phyloP scores from a whole-genome alignment of 2,888 invertebrate genomes.

The Agonopterix arenella region DNA sequence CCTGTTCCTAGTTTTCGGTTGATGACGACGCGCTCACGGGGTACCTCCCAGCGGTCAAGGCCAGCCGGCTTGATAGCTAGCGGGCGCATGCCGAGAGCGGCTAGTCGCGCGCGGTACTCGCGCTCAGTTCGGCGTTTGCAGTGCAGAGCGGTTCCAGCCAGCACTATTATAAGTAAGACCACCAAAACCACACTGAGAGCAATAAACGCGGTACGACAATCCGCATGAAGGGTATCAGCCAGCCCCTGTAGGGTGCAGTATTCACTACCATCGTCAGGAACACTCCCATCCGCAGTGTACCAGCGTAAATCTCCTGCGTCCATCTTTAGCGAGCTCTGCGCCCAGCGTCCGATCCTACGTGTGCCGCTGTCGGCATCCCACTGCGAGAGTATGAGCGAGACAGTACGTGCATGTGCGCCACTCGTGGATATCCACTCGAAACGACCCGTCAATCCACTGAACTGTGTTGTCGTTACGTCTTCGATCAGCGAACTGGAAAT shows the following conservation, averaged over 20 bases:
- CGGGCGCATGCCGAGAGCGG: slow-evolving; percentile 46
- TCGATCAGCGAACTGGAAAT: slow-evolving; percentile 32
- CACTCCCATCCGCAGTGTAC: slow-evolving; percentile 76
- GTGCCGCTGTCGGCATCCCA: slow-evolving; percentile 70
- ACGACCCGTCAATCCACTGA: slow-evolving; percentile 45
- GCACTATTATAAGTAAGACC: slow-evolving; percentile 30
- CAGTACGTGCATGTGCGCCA: slow-evolving; percentile 16
- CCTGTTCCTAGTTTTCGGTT: slow-evolving; percentile 92
- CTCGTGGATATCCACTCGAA: slow-evolving; percentile 48
- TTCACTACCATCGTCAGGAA: slow-evolving; percentile 83
- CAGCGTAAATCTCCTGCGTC: slow-evolving; percentile 80
- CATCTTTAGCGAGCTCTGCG: slow-evolving; percentile 74
- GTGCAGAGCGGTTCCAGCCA: slow-evolving; percentile 37
- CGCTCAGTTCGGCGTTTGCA: slow-evolving; percentile 50
- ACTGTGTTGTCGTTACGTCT: slow-evolving; percentile 27
- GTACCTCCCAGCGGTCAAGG: slow-evolving; percentile 92
- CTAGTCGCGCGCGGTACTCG: slow-evolving; percentile 43
- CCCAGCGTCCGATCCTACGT: slow-evolving; percentile 80
- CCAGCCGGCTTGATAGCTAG: slow-evolving; percentile 39
- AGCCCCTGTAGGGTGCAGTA: slow-evolving; percentile 82
- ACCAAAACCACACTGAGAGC: slow-evolving; percentile 29
- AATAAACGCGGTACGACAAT: slow-evolving; percentile 85
- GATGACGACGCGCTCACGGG: slow-evolving; percentile 89
- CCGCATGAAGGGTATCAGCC: slow-evolving; percentile 80
- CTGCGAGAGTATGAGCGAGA: slow-evolving; percentile 68